These are phyloP conservation scores for Bombyx huttoni DNA, from an alignment of 2,888 invertebrate species.

Conservation along the genomic window DNA sequence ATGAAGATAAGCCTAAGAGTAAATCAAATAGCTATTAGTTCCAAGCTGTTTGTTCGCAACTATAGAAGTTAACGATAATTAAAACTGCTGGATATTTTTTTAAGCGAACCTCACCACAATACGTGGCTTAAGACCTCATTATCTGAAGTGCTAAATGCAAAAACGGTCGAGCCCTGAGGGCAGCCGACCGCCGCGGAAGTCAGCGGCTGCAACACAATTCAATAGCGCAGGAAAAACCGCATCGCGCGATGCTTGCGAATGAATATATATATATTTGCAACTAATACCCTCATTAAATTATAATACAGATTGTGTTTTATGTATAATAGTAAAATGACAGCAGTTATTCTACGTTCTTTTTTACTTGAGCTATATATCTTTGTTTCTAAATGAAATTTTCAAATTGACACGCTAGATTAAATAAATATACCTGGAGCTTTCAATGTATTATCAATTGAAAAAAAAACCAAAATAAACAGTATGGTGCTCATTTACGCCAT, in stretches of 20 bases:
- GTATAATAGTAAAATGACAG: not conserved
- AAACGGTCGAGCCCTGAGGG: constrained; percentile 35
- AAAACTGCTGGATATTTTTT: constrained; percentile 5
- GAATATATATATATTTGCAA: constrained; percentile 47
- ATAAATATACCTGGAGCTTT: too few relatives aligned
- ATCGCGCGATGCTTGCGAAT: constrained; percentile 25
- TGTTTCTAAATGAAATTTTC: too few relatives aligned
- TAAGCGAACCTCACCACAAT: constrained; percentile 17
- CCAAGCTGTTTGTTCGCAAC: not conserved
- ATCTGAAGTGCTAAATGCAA: constrained; percentile 47
- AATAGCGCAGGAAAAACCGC: constrained; percentile 45
- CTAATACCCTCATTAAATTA: constrained; percentile 46
- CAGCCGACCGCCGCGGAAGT: constrained; percentile 37
- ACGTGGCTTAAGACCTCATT: constrained; percentile 45
- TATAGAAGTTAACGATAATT: constrained; percentile 4
- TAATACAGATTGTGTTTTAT: not conserved
- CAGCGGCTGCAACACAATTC: constrained; percentile 37
- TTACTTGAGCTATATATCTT: too few relatives aligned
- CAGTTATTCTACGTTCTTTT: too few relatives aligned
- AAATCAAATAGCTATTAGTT: not conserved
- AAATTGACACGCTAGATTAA: too few relatives aligned
- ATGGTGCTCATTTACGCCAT: too few relatives aligned
- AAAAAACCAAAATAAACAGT: too few relatives aligned
- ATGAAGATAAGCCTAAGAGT: too few relatives aligned
- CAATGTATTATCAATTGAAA: too few relatives aligned